Percentiles rank a stretch among this genome's conserved stretches.
Conservation (phyloP, 2,113 vertebrate species). For the Mirounga angustirostris region DNA sequence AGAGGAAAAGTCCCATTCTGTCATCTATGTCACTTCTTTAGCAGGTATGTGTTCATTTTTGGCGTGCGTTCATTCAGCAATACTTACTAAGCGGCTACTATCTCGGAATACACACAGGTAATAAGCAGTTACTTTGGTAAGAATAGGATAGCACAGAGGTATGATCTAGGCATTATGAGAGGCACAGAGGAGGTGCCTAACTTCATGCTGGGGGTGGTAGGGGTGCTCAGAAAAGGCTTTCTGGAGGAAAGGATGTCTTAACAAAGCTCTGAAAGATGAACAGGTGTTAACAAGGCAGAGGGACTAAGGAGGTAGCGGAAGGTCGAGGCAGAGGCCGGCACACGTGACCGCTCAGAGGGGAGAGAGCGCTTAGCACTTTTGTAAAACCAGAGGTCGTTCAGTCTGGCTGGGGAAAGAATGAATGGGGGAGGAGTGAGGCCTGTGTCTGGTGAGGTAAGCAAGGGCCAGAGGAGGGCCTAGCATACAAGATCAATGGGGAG, state of each 20-base stretch:
- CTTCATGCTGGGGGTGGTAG: not conserved
- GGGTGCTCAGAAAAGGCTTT: conserved; percentile 14
- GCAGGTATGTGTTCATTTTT: not conserved
- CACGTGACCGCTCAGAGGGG: not conserved
- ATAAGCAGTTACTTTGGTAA: not conserved
- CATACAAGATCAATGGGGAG: not conserved
- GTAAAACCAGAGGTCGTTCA: not conserved
- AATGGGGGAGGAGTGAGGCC: not conserved
- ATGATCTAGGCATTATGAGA: not conserved
- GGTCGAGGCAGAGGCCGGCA: not conserved
- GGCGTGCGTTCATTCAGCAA: not conserved
- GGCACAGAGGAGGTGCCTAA: not conserved
- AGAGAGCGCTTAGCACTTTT: not conserved
- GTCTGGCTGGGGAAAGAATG: not conserved
- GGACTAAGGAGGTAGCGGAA: not conserved
- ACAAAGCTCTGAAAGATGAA: not conserved
- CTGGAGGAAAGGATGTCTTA: not conserved
- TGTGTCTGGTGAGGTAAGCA: not conserved
- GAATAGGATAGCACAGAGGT: not conserved
- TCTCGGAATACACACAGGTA: not conserved
- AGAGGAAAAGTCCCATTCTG: not conserved
- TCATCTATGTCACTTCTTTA: not conserved
- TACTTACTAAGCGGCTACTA: not conserved
- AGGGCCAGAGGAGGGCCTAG: not conserved
- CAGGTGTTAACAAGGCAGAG: not conserved